phyloP scores from a whole-genome alignment of 2,888 invertebrate genomes.

The Lagria hirta region DNA sequence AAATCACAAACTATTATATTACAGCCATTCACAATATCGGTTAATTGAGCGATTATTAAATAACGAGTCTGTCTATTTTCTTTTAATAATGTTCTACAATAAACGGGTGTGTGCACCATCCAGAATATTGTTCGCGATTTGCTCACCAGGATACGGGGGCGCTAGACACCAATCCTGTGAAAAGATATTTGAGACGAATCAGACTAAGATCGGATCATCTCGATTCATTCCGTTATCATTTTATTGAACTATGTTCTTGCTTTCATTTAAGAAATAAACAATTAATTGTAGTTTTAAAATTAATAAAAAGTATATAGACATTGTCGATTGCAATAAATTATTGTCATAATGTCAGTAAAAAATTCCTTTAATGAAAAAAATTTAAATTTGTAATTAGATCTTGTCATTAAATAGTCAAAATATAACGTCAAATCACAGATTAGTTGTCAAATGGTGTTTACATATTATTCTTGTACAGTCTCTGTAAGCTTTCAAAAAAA shows the following conservation, averaged over 20 bases:
- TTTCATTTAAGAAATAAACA: conserved; percentile 2
- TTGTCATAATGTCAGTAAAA: too few species aligned
- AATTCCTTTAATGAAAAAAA: too few species aligned
- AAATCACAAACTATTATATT: conserved; percentile 30
- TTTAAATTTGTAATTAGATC: too few species aligned
- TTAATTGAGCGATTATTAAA: conserved; percentile 39
- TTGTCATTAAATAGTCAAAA: too few species aligned
- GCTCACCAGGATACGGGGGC: conserved; percentile 42
- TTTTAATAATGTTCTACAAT: conserved; percentile 46
- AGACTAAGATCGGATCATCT: conserved; percentile 30
- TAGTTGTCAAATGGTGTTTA: too few species aligned
- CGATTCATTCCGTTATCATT: conserved; percentile 8
- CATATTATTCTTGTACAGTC: too few species aligned
- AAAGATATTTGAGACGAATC: conserved; percentile 35
- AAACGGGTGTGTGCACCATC: conserved; percentile 48
- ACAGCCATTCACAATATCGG: conserved; percentile 32
- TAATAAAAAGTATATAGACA: too few species aligned
- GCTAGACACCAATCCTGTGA: conserved; percentile 38
- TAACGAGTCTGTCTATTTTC: conserved; percentile 36
- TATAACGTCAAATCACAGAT: too few species aligned
- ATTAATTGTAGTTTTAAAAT: too few species aligned
- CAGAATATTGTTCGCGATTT: conserved; percentile 41
- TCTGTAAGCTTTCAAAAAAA: too few species aligned
- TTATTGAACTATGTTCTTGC: background rate
- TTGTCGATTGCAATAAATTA: too few species aligned